Evolutionary conservation across 2,113 vertebrate genomes (phyloP).

Genomic region (Paradoxurus hermaphroditus): DNA sequence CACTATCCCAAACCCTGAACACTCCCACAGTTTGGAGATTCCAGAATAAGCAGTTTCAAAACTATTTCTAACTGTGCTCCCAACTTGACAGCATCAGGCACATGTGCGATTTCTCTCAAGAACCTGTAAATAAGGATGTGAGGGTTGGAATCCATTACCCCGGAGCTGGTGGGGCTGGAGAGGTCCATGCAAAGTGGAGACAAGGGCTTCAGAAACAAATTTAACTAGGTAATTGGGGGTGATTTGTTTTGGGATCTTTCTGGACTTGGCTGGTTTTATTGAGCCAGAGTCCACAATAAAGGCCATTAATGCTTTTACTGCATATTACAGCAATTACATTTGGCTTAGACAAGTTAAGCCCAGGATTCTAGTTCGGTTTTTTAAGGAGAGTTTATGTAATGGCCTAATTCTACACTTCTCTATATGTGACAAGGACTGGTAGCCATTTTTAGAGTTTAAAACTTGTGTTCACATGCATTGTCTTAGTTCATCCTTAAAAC

Average conservation of each 20-base stretch:
- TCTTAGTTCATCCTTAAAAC: not conserved
- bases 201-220: not conserved
- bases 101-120: not conserved
- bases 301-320: slow-evolving; percentile 6
- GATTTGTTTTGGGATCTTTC: not conserved
- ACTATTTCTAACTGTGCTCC: not conserved
- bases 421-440: not conserved
- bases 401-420: not conserved
- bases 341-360: not conserved
- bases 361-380: not conserved
- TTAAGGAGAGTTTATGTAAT: not conserved
- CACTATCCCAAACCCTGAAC: not conserved
- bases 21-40: not conserved
- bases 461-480: not conserved
- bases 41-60: not conserved
- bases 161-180: not conserved
- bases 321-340: not conserved
- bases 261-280: slow-evolving; percentile 7
- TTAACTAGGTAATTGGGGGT: not conserved
- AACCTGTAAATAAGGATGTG: not conserved
- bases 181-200: not conserved
- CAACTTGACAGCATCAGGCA: not conserved
- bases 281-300: not conserved
- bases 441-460: not conserved
- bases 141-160: not conserved